Base-by-base conservation (phyloP, 2,888 invertebrate species). In the Lordiphosa andalusiaca region DNA sequence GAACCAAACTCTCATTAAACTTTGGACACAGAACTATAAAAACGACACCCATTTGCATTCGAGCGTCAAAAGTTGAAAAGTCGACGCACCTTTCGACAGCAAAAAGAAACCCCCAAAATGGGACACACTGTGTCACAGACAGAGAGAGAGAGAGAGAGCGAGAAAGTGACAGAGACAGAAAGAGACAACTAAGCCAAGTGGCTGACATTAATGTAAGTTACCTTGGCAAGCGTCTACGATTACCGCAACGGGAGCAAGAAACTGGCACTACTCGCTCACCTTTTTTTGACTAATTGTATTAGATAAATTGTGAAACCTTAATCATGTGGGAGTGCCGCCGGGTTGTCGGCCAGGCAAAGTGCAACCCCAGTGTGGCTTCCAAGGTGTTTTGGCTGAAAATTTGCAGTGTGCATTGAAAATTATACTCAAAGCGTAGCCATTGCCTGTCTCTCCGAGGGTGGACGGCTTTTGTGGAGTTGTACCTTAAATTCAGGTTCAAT, bases 221-320 rank as follows among this genome's bases (percentile, higher is more conserved):
- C 52, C 42, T 53, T 40, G 57, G 42, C 62, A 67, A 67, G 61
- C 64, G 77, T 83, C 77, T 78, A 75, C 81, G 57, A 77, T 76
- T 83, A 84, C 81, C 68, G 55, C 55, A 25, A 25, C 25, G 25
- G 6, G 25, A 25, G 6, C 25, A 61, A 53, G 57, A 57, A 57
- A 54, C 30, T 25, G 25, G 44, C 46, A 37, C 48, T 42, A 53
- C 21, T 39, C 47, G 59, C 74, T 67, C 69, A 68, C 73, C 71
- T 72, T 44, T 74, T 74, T 62, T 63, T 77, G 71, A 73, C 81
- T 85, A 86, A 86, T 84, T 86, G 86, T 74, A 75, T 86, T 83
- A 83, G 77, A 84, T 84, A 83, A 83, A 84, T 86, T 80, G 73
- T 69, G 77, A 84, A 86, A 77, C 84, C 81, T 73, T 81, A 84